These are phyloP conservation scores for Drosophila albomicans DNA, from an alignment of 1,140 invertebrate species.

Conservation along the genomic window DNA sequence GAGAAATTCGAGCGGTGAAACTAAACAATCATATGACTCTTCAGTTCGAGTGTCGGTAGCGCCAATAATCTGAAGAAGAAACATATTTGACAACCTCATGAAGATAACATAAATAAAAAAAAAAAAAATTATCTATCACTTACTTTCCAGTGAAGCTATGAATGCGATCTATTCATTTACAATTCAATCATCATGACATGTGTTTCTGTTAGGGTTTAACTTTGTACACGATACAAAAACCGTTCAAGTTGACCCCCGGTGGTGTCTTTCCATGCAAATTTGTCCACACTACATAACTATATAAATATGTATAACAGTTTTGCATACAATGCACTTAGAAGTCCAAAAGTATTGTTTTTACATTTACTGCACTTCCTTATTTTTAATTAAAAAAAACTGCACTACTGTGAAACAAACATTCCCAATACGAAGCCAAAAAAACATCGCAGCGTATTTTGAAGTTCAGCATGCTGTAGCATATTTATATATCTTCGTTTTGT, in stretches of 20 bases:
- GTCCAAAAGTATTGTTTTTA: too few species aligned
- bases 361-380: too few species aligned
- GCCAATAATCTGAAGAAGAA: neutral
- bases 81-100: conserved; percentile 5
- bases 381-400: too few species aligned
- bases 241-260: conserved; percentile 18
- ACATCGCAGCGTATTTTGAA: conserved; percentile 1
- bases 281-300: neutral
- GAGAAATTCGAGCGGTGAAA: neutral
- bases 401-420: too few species aligned
- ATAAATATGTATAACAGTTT: neutral
- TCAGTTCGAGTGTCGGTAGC: conserved; percentile 10
- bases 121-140: conserved; percentile 1
- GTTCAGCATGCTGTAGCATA: conserved; percentile 6
- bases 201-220: conserved; percentile 13
- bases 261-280: neutral
- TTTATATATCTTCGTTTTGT: conserved; percentile 44
- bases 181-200: conserved; percentile 21
- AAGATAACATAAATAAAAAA: conserved; percentile 9
- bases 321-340: too few species aligned
- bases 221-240: conserved; percentile 24
- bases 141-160: neutral
- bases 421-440: too few species aligned
- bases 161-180: conserved; percentile 11
- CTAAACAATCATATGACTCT: conserved; percentile 7